phyloP scores from a whole-genome alignment of 1,140 invertebrate species.

The Sycophaga agraensis region DNA sequence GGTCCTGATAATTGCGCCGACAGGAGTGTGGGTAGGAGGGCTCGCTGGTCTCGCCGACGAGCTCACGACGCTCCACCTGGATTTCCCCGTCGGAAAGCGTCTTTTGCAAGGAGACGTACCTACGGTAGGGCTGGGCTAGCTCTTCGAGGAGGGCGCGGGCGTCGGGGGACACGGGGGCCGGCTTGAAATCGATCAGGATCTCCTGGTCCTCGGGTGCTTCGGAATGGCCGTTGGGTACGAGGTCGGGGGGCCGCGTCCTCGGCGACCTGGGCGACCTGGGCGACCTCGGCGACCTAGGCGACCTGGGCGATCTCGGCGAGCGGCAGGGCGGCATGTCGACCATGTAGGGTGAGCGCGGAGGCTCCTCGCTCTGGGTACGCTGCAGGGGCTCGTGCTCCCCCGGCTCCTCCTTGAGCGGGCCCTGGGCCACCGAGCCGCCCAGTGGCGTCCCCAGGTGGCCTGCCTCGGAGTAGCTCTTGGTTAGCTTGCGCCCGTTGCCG shows the following conservation, averaged over 20 bases:
- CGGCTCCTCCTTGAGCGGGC: slow-evolving; percentile 36
- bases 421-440: slow-evolving; percentile 39
- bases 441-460: slow-evolving; percentile 59
- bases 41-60: slow-evolving; percentile 51
- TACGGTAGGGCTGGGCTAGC: slow-evolving; percentile 55
- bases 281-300: not conserved
- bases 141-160: slow-evolving; percentile 58
- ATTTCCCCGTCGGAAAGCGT: slow-evolving; percentile 81
- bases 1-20: slow-evolving; percentile 51
- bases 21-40: slow-evolving; percentile 55
- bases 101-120: slow-evolving; percentile 66
- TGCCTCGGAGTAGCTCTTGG: slow-evolving; percentile 83
- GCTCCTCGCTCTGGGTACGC: slow-evolving; percentile 80
- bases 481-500: slow-evolving; percentile 69
- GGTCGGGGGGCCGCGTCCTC: too few species aligned
- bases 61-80: slow-evolving; percentile 63
- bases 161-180: slow-evolving; percentile 65
- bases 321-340: slow-evolving; percentile 51
- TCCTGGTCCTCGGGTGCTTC: slow-evolving; percentile 67
- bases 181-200: slow-evolving; percentile 85
- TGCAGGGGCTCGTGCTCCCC: slow-evolving; percentile 74
- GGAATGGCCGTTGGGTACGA: too few species aligned
- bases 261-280: not conserved
- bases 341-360: slow-evolving; percentile 70
- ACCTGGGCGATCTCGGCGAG: slow-evolving; percentile 7